These are phyloP conservation scores for Chelon labrosus DNA, from an alignment of 2,797 vertebrate species.

Conservation along the genomic window DNA sequence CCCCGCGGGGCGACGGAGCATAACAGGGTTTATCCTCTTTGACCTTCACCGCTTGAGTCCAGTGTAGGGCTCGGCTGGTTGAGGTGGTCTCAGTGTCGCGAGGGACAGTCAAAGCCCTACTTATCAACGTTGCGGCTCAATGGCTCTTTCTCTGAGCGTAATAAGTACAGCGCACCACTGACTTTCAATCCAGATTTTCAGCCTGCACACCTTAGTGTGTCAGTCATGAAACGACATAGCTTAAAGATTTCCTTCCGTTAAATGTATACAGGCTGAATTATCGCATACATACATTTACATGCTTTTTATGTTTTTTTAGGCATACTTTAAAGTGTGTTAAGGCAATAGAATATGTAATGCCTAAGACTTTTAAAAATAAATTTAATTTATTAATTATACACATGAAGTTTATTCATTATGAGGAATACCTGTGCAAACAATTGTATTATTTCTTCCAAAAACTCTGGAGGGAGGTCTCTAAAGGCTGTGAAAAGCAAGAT, in stretches of 20 bases:
- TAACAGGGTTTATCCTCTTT: constrained; percentile 71
- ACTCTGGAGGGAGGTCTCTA: background rate
- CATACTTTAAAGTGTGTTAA: no score
- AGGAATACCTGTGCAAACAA: background rate
- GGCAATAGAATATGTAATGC: no score
- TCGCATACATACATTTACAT: constrained; percentile 4
- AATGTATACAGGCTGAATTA: constrained; percentile 10
- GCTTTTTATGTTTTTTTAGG: no score
- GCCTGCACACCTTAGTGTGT: constrained; percentile 9
- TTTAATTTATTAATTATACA: background rate
- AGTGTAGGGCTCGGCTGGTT: constrained; percentile 41
- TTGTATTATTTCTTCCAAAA: background rate
- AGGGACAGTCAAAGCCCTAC: constrained; percentile 48
- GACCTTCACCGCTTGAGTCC: constrained; percentile 74
- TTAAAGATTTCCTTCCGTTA: constrained; percentile 22
- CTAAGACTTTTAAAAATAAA: background rate
- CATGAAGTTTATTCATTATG: background rate
- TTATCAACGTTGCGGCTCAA: constrained; percentile 63
- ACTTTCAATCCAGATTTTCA: constrained; percentile 45
- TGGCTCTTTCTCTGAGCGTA: constrained; percentile 54
- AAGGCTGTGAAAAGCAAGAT: no score
- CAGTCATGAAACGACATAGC: constrained; percentile 32
- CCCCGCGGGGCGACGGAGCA: constrained; percentile 56
- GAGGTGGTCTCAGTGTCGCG: constrained; percentile 57
- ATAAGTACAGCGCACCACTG: constrained; percentile 43